These are phyloP conservation scores for Hypanus sabinus DNA, from an alignment of 2,113 vertebrate species.

Conservation along the genomic window DNA sequence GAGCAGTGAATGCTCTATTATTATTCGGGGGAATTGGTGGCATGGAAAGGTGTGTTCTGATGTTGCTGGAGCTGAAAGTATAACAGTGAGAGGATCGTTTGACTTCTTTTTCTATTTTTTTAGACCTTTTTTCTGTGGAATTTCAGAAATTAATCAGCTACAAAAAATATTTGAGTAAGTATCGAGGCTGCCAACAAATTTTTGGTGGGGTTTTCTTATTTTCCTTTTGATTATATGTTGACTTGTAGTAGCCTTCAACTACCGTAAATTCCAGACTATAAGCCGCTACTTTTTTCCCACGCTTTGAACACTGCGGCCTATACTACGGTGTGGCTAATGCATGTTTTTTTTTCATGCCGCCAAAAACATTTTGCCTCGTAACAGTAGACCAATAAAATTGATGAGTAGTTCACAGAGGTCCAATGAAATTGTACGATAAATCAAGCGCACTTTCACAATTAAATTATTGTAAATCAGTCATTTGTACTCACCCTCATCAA, in stretches of 20 bases:
- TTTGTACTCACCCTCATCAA: no score
- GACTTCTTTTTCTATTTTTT: background rate
- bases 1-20: background rate
- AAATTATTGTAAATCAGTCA: no score
- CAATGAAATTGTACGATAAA: no score
- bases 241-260: background rate
- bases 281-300: no score
- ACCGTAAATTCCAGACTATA: no score
- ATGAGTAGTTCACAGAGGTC: no score
- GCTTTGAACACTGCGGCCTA: no score
- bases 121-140: conserved; percentile 34
- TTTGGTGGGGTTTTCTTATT: background rate
- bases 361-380: no score
- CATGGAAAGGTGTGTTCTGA: background rate
- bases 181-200: background rate
- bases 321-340: no score
- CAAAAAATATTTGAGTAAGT: conserved; percentile 38
- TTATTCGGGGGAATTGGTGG: background rate
- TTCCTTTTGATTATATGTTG: background rate
- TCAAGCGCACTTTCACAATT: no score
- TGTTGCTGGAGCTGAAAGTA: background rate
- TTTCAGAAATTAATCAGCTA: conserved; percentile 34
- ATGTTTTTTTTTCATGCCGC: no score
- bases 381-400: no score
- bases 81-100: conserved; percentile 7